Evolutionary conservation across 2,888 invertebrate genomes (phyloP), one percentile per base, ranked within the genome.

Genomic region (Bellardia bayeri): DNA sequence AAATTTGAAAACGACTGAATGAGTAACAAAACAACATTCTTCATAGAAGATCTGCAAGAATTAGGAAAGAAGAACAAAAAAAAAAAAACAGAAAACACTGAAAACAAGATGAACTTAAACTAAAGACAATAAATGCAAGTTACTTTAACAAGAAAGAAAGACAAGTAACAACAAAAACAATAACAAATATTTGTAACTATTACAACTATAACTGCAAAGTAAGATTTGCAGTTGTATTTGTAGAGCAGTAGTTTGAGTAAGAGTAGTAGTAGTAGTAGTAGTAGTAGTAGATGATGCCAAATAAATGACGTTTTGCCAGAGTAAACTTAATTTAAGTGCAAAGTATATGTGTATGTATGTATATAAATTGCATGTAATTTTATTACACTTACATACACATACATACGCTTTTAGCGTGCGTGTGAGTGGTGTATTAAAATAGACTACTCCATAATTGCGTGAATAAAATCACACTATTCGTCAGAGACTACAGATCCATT

Each of bases 301-400:
- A 89, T 91, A 91, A 91, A 88, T 90, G 91, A 91, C 91, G 90
- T 90, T 76, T 91, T 87, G 78, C 78, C 58, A 80, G 90, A 91
- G 89, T 89, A 90, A 90, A 88, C 88, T 86, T 87, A 68, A 82
- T 82, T 89, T 88, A 89, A 89, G 89, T 89, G 87, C 79, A 85
- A 84, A 71, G 81, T 86, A 64, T 84, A 64, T 66, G 23, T 64
- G 42, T 45, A 13, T 45, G 1, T 42, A 3, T 68, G 6, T 37
- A 14, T 40, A 23, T 23, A 14, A n/a, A 45, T 37, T 5, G 37
- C 37, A 63, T 14, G 58, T 71, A 58, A 37, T 66, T 45, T 42
- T 66, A 11, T 5, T 42, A 66, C 11, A 37, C 23, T 61, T 45
- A 3, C 64, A 40, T 3, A 16, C 16, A 49, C 51, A 51, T 54